Evolutionary conservation across 2,797 vertebrate genomes (phyloP).

Genomic region (Spinus pinus): DNA sequence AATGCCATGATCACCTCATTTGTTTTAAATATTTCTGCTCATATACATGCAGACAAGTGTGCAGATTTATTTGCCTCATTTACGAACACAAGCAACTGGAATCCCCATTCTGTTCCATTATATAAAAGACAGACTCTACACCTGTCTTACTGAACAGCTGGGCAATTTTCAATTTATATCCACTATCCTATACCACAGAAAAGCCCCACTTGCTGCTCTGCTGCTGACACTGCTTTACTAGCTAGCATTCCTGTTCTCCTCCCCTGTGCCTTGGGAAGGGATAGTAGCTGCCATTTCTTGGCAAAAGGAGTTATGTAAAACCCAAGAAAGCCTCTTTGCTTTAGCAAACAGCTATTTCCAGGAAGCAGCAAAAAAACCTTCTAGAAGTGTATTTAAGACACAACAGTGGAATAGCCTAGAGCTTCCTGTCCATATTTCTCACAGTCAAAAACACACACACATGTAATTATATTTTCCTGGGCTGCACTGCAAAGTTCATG

Average conservation of each 20-base stretch:
- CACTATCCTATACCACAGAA: conserved; percentile 31
- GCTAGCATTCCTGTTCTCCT: conserved; percentile 13
- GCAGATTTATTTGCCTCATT: conserved; percentile 63
- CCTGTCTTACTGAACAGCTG: conserved; percentile 75
- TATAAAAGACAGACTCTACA: conserved; percentile 64
- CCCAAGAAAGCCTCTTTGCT: neutral
- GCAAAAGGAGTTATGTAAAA: neutral
- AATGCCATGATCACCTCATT: conserved; percentile 4
- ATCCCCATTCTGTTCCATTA: conserved; percentile 54
- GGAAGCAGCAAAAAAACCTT: conserved; percentile 30
- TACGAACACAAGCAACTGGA: conserved; percentile 68
- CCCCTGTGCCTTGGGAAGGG: neutral
- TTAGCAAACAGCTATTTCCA: neutral
- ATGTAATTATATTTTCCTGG: conserved; percentile 54
- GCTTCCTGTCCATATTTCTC: conserved; percentile 43
- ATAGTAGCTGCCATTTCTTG: neutral
- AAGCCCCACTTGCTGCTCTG: conserved; percentile 35
- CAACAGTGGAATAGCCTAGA: neutral
- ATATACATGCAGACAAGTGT: conserved; percentile 63
- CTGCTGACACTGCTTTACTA: conserved; percentile 28
- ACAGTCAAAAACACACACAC: conserved; percentile 25
- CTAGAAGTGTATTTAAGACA: neutral
- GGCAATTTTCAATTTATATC: conserved; percentile 68
- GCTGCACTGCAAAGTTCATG: conserved; percentile 33
- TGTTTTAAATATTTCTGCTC: conserved; percentile 52